Conservation (phyloP, 1,140 invertebrate species). For the Protaetia brevitarsis region DNA sequence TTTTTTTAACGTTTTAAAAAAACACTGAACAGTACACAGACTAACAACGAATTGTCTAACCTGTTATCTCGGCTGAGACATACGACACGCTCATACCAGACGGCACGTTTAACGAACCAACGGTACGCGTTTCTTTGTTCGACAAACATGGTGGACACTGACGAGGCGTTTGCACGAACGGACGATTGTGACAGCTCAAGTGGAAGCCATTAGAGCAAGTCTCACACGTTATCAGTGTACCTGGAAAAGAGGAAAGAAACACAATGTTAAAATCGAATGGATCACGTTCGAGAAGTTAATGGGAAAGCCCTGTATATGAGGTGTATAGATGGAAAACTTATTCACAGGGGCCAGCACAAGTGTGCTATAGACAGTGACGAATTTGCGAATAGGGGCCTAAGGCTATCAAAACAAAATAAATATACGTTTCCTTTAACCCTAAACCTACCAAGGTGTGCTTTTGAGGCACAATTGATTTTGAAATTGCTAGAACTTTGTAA, state of each 20-base stretch:
- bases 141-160: conserved; percentile 44
- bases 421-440: too few relatives aligned
- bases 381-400: too few relatives aligned
- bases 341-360: too few relatives aligned
- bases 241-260: conserved; percentile 38
- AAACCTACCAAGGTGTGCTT: too few relatives aligned
- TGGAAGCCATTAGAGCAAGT: conserved; percentile 54
- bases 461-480: too few relatives aligned
- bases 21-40: conserved; percentile 18
- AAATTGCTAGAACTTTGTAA: too few relatives aligned
- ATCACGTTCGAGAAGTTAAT: too few relatives aligned
- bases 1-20: not conserved
- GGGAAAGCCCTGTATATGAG: too few relatives aligned
- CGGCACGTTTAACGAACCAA: conserved; percentile 36
- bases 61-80: conserved; percentile 38
- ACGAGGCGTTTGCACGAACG: conserved; percentile 39
- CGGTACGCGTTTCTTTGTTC: conserved; percentile 36
- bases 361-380: too few relatives aligned
- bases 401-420: too few relatives aligned
- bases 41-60: conserved; percentile 34
- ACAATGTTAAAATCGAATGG: too few relatives aligned
- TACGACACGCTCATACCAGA: conserved; percentile 42
- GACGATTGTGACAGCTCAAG: conserved; percentile 52
- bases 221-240: conserved; percentile 51
- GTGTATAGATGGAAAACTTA: too few relatives aligned